These are phyloP conservation scores for Drosophila ironensis DNA, from an alignment of 1,140 invertebrate genomes.

Conservation along the genomic window DNA sequence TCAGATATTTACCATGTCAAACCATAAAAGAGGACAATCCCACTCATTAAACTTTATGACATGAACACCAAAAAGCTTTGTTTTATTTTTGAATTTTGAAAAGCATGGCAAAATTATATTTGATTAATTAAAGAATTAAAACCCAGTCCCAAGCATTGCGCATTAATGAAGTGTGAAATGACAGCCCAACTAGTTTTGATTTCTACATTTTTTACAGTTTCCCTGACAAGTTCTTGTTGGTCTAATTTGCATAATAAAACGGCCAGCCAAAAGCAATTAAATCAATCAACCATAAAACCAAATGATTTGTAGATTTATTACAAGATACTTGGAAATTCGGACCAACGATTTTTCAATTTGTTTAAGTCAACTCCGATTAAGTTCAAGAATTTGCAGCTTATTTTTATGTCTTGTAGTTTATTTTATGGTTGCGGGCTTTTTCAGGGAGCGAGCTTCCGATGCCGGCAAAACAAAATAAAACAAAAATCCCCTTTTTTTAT, in stretches of 20 bases:
- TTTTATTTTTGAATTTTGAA: constrained; percentile 3
- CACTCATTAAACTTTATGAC: constrained; percentile 15
- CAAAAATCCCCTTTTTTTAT: constrained; percentile 5
- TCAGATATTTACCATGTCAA: too few relatives aligned
- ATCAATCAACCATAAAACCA: background rate
- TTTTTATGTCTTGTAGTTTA: too few relatives aligned
- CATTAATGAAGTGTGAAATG: constrained; percentile 68
- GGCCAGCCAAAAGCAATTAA: background rate
- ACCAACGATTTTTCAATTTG: too few relatives aligned
- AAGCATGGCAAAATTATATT: constrained; percentile 6
- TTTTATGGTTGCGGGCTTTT: too few relatives aligned
- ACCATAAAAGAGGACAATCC: background rate
- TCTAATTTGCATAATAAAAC: constrained; percentile 18
- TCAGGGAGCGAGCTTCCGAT: too few relatives aligned
- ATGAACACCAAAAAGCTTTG: background rate
- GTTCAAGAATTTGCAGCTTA: too few relatives aligned
- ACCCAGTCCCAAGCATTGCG: constrained; percentile 30
- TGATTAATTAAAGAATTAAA: constrained; percentile 45
- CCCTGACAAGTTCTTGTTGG: constrained; percentile 22
- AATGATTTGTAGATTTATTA: too few relatives aligned
- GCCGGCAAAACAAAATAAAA: constrained; percentile 1
- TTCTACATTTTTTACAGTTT: constrained; percentile 15
- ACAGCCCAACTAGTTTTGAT: constrained; percentile 56
- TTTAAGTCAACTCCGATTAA: too few relatives aligned
- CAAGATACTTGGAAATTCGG: too few relatives aligned